These are phyloP conservation scores for Microcebus murinus DNA, from an alignment of 2,113 vertebrate species.

Conservation along the genomic window DNA sequence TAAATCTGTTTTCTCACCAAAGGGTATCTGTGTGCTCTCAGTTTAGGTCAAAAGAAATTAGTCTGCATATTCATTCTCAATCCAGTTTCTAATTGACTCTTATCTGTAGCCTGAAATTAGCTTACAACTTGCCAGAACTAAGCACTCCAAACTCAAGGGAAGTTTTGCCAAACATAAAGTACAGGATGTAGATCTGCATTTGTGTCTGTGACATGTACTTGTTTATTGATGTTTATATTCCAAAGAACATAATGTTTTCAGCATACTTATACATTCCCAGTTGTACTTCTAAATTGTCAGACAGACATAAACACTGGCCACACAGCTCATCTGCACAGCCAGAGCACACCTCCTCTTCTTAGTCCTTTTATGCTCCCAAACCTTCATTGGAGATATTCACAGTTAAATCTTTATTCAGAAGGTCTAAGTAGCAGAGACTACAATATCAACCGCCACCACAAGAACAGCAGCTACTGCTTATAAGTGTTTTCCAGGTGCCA, in stretches of 20 bases:
- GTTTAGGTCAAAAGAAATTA: constrained; percentile 50
- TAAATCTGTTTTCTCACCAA: constrained; percentile 40
- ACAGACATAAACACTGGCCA: neutral
- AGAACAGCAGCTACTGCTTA: neutral
- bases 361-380: neutral
- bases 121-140: constrained; percentile 38
- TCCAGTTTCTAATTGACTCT: constrained; percentile 12
- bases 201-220: constrained; percentile 11
- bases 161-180: constrained; percentile 42
- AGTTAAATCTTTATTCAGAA: neutral
- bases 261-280: neutral
- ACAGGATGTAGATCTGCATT: neutral
- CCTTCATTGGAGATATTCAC: neutral
- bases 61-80: constrained; percentile 2
- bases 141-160: neutral
- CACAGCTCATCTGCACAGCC: too few species aligned
- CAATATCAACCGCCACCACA: too few species aligned
- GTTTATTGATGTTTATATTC: constrained; percentile 55
- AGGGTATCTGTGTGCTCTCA: neutral
- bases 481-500: neutral
- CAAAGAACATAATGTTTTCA: constrained; percentile 46
- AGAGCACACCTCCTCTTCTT: neutral
- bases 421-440: neutral
- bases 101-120: constrained; percentile 41
- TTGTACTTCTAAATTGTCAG: neutral